Conservation (phyloP, 2,797 vertebrate genomes). For the Micrastur ruficollis region DNA sequence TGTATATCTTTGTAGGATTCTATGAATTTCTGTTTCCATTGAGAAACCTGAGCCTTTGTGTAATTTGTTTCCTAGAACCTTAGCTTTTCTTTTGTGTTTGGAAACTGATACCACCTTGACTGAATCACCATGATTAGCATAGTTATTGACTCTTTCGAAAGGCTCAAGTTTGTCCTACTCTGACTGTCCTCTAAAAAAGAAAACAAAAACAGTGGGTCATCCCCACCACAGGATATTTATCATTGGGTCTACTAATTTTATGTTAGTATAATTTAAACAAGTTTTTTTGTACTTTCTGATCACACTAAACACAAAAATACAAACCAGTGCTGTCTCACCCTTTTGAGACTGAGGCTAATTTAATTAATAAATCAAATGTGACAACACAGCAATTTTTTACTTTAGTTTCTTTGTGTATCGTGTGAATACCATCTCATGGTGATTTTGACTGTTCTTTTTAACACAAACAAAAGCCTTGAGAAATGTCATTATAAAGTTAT, state of each 20-base stretch:
- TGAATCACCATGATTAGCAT: background rate
- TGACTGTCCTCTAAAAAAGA: background rate
- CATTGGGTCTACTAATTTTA: background rate
- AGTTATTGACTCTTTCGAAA: background rate
- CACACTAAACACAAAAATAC: background rate
- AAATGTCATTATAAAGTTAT: background rate
- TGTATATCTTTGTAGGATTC: background rate
- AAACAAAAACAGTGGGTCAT: background rate
- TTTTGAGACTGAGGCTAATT: background rate
- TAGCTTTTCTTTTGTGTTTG: background rate
- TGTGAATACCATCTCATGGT: background rate
- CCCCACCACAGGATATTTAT: background rate
- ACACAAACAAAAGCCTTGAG: background rate
- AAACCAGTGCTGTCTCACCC: background rate
- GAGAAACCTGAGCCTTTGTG: background rate
- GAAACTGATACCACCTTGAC: background rate
- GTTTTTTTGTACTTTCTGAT: background rate
- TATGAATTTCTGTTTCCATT: background rate
- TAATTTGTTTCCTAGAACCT: background rate
- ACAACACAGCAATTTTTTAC: background rate
- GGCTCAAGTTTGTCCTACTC: background rate
- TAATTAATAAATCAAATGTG: background rate
- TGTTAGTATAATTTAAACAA: background rate
- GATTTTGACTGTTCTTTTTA: background rate
- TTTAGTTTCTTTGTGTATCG: background rate